Conservation (phyloP, 2,888 invertebrate genomes). For the Bombylius major region DNA sequence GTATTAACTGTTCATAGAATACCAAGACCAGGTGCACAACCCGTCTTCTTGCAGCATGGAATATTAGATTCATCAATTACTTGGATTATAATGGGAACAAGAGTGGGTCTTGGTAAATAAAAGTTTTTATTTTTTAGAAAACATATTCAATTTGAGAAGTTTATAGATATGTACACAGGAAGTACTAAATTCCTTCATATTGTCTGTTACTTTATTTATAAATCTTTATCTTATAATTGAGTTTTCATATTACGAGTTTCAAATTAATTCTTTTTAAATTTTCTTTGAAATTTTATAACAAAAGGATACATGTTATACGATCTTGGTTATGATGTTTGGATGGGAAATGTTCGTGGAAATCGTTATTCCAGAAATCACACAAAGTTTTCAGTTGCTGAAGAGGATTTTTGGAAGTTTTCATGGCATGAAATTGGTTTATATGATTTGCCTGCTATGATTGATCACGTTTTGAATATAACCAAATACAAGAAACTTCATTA, state of each 20-base stretch:
- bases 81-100: slow-evolving; percentile 60
- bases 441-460: slow-evolving; percentile 43
- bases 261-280: too few species aligned
- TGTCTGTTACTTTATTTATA: too few species aligned
- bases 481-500: slow-evolving; percentile 39
- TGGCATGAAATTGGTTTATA: slow-evolving; percentile 43
- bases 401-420: slow-evolving; percentile 27
- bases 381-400: slow-evolving; percentile 11
- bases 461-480: slow-evolving; percentile 35
- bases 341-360: slow-evolving; percentile 19
- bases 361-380: slow-evolving; percentile 15
- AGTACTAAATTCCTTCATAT: too few species aligned
- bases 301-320: slow-evolving; percentile 9
- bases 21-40: slow-evolving; percentile 39
- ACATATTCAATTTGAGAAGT: too few species aligned
- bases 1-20: slow-evolving; percentile 66
- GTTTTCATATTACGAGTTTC: too few species aligned
- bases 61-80: slow-evolving; percentile 57
- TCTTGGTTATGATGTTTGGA: slow-evolving; percentile 18
- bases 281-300: too few species aligned
- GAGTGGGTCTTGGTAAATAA: slow-evolving; percentile 49
- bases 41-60: slow-evolving; percentile 55
- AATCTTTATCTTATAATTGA: too few species aligned
- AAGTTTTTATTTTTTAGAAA: background rate
- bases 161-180: too few species aligned